These are phyloP conservation scores for Crambe crambe DNA, from an alignment of 37 sponge, comb jelly and placozoan species.

Conservation along the genomic window DNA sequence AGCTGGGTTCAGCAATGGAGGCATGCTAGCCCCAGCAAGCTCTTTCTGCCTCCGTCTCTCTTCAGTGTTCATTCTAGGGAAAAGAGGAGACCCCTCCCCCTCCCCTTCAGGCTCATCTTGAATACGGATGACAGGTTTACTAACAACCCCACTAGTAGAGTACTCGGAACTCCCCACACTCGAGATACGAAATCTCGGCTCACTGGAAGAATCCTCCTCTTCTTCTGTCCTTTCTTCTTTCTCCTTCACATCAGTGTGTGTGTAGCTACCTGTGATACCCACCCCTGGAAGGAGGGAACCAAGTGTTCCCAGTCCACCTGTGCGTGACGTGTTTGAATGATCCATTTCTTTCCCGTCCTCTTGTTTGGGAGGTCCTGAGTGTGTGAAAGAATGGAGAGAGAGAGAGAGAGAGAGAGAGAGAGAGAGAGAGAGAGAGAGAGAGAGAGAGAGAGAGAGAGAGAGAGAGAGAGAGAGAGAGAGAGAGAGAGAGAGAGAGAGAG, in stretches of 20 bases:
- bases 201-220: neutral
- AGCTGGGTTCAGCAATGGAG: neutral
- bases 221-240: conserved; percentile 5
- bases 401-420: too few species aligned
- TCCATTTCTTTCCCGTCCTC: conserved; percentile 13
- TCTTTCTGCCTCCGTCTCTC: conserved; percentile 5
- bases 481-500: too few species aligned
- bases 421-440: too few species aligned
- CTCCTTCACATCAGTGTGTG: conserved; percentile 1
- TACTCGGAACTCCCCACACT: conserved; percentile 10
- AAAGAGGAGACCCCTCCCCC: neutral
- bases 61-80: neutral
- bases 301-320: neutral
- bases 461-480: too few species aligned
- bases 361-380: neutral
- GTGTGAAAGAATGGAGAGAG: too few species aligned
- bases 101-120: conserved; percentile 2
- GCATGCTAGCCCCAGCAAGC: conserved; percentile 4
- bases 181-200: neutral
- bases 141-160: neutral
- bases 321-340: neutral
- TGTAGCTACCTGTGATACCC: neutral
- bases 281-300: conserved; percentile 2
- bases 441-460: too few species aligned
- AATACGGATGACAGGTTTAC: conserved; percentile 17